Conservation (phyloP, 1,140 invertebrate species). For the Drosophila subobscura region DNA sequence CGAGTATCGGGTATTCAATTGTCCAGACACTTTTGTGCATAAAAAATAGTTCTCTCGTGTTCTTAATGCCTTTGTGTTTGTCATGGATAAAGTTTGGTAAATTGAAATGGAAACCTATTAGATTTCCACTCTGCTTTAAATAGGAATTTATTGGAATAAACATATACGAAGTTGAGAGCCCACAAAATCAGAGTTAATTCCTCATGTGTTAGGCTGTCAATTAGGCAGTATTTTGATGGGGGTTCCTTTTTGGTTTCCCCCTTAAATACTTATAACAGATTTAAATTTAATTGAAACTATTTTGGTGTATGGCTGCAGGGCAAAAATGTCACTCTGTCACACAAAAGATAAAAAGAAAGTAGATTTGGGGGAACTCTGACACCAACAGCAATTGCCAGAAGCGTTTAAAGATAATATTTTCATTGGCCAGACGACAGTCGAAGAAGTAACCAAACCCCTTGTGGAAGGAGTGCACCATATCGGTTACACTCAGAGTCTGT, state of each 20-base stretch:
- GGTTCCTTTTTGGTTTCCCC: constrained; percentile 20
- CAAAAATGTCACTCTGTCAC: constrained; percentile 24
- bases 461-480: constrained; percentile 21
- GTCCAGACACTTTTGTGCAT: too few species aligned
- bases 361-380: constrained; percentile 4
- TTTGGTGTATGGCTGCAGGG: constrained; percentile 4
- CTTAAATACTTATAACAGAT: constrained; percentile 28
- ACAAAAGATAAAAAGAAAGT: constrained; percentile 25
- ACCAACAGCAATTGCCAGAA: constrained; percentile 37
- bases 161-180: background rate
- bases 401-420: constrained; percentile 59
- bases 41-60: background rate
- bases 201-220: constrained; percentile 34
- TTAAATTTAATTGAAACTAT: constrained; percentile 45
- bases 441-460: background rate
- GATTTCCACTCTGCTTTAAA: background rate
- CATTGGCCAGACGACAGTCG: too few species aligned
- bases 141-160: background rate
- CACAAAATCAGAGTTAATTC: constrained; percentile 35
- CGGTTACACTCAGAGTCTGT: constrained; percentile 42
- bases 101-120: constrained; percentile 17
- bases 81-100: constrained; percentile 21
- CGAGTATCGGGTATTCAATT: too few species aligned
- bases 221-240: constrained; percentile 31
- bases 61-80: background rate